Conservation (phyloP, 2,888 invertebrate genomes). For the Campaea margaritaria region DNA sequence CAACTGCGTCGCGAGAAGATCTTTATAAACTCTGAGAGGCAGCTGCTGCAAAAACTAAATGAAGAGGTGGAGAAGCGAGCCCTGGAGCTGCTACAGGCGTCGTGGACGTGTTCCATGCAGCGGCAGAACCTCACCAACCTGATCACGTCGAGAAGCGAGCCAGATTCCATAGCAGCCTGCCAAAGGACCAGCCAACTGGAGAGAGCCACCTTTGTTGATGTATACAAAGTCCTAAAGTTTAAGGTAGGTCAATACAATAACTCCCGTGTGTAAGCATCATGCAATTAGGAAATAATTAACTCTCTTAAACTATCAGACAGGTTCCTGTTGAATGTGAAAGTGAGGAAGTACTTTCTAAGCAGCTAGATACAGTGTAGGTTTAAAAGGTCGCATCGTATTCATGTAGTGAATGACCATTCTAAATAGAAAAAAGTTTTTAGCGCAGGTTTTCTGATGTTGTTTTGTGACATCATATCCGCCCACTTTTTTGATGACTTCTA, state of each 20-base stretch:
- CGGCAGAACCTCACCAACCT: constrained; percentile 91
- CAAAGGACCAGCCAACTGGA: constrained; percentile 83
- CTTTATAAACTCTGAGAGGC: constrained; percentile 94
- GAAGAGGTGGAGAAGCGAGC: constrained; percentile 87
- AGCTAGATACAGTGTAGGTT: no score
- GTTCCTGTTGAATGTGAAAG: no score
- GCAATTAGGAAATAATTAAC: no score
- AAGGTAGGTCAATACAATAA: constrained; percentile 82
- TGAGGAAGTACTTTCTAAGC: no score
- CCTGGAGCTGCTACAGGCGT: constrained; percentile 87
- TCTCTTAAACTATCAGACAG: no score
- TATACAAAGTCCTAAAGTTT: constrained; percentile 93
- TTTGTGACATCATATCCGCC: no score
- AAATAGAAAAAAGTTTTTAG: no score
- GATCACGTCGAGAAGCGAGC: constrained; percentile 90
- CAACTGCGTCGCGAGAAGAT: constrained; percentile 94
- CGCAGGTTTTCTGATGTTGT: no score
- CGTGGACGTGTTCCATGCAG: constrained; percentile 96
- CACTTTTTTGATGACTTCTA: no score
- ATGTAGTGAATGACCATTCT: no score
- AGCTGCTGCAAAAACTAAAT: constrained; percentile 91
- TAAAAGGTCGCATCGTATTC: no score
- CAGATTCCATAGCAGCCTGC: constrained; percentile 91
- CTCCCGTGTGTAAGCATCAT: no score
- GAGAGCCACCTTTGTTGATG: constrained; percentile 89